Conservation (phyloP, 2,113 vertebrate genomes). For the Psilopsiagon aymara region DNA sequence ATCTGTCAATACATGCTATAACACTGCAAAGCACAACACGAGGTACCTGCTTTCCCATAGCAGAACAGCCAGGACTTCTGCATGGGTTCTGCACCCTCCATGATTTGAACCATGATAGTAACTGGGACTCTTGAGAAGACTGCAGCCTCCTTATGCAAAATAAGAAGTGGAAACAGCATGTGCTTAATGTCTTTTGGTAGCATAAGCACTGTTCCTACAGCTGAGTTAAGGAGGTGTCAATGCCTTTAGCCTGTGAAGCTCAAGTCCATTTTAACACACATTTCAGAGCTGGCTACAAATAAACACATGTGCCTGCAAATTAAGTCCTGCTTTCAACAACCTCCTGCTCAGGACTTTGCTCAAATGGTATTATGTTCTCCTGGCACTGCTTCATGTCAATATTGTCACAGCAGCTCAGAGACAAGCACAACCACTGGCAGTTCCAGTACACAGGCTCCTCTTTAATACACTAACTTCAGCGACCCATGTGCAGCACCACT, state of each 20-base stretch:
- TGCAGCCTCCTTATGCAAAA: neutral
- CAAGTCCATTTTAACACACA: neutral
- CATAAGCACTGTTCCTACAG: neutral
- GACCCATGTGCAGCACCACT: neutral
- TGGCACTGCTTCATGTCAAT: constrained; percentile 37
- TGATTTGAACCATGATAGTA: neutral
- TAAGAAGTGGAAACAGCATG: neutral
- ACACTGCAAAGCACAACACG: neutral
- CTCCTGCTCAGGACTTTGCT: constrained; percentile 31
- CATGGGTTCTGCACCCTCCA: neutral
- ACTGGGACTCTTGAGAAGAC: neutral
- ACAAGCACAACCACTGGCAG: neutral
- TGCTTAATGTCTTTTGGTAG: neutral
- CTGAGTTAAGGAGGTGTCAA: neutral
- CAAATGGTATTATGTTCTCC: neutral
- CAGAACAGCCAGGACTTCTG: neutral
- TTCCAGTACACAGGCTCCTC: neutral
- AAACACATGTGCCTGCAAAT: neutral
- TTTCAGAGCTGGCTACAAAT: neutral
- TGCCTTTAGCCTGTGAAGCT: neutral
- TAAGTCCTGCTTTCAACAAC: neutral
- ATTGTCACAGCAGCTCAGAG: constrained; percentile 32
- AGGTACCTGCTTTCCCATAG: neutral
- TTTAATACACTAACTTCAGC: neutral
- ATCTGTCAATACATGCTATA: neutral